These are phyloP conservation scores for Diabrotica virgifera DNA, from an alignment of 1,140 invertebrate genomes.

Conservation along the genomic window DNA sequence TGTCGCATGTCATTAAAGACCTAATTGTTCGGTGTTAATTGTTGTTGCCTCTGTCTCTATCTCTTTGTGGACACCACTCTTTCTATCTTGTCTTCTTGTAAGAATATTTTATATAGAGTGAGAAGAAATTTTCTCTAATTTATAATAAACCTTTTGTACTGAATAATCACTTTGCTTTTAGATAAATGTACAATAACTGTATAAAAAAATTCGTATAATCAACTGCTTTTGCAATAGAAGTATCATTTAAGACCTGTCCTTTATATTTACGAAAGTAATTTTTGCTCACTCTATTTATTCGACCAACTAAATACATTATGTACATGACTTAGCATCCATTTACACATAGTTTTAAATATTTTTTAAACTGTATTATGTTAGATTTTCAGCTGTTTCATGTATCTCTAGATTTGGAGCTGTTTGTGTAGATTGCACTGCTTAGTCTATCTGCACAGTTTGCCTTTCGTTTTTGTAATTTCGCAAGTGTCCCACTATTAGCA, in stretches of 20 bases:
- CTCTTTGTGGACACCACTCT: slow-evolving; percentile 26
- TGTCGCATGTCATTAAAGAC: slow-evolving; percentile 39
- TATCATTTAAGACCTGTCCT: no score
- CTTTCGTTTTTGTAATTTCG: not conserved
- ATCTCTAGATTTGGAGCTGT: not conserved
- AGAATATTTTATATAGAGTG: no score
- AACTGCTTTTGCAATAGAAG: no score
- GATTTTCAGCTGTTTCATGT: not conserved
- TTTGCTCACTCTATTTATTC: slow-evolving; percentile 1
- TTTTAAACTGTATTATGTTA: not conserved
- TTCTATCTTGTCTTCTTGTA: slow-evolving; percentile 8
- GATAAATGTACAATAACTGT: no score
- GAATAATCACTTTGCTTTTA: not conserved
- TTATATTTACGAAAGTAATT: not conserved
- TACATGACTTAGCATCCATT: not conserved
- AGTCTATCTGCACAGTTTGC: not conserved
- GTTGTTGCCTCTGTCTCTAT: slow-evolving; percentile 42
- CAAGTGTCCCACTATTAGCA: no score
- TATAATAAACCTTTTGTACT: not conserved
- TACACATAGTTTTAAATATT: not conserved
- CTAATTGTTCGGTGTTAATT: slow-evolving; percentile 41
- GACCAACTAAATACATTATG: slow-evolving; percentile 1
- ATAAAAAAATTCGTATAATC: no score
- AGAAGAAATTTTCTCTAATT: no score
- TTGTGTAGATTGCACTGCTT: not conserved